Conservation (phyloP, 92 coral and sea anemone genomes). For the Heliopora coerulea region DNA sequence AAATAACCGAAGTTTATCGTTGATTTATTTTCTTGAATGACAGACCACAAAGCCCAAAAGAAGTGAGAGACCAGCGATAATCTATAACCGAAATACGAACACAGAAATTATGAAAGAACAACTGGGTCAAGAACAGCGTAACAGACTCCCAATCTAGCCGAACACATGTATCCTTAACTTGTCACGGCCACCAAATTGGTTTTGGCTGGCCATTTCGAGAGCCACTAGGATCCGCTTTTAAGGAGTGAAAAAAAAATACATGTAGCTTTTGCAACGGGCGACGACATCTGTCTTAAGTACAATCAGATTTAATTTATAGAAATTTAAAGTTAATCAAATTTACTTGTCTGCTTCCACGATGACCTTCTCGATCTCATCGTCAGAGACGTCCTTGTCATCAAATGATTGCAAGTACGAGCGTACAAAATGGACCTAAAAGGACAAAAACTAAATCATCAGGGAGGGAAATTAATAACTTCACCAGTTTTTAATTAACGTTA, state of each 20-base stretch:
- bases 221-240: no score
- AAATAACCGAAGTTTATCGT: constrained; percentile 65
- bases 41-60: constrained; percentile 76
- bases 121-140: background rate
- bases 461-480: background rate
- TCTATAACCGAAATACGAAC: constrained; percentile 37
- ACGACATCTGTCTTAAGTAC: no score
- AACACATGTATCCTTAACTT: no score
- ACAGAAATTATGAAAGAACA: background rate
- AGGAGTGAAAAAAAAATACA: no score
- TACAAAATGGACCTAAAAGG: constrained; percentile 7
- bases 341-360: constrained; percentile 20
- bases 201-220: no score
- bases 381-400: background rate
- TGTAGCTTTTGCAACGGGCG: no score
- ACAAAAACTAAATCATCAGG: background rate
- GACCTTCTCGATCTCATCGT: constrained; percentile 15
- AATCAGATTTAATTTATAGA: no score
- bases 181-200: no score
- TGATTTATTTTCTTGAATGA: constrained; percentile 63
- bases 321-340: no score
- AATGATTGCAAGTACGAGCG: constrained; percentile 10
- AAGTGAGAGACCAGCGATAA: constrained; percentile 74
- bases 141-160: background rate
- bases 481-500: background rate